Conservation (phyloP, 2,113 vertebrate genomes). For the Saguinus midas region DNA sequence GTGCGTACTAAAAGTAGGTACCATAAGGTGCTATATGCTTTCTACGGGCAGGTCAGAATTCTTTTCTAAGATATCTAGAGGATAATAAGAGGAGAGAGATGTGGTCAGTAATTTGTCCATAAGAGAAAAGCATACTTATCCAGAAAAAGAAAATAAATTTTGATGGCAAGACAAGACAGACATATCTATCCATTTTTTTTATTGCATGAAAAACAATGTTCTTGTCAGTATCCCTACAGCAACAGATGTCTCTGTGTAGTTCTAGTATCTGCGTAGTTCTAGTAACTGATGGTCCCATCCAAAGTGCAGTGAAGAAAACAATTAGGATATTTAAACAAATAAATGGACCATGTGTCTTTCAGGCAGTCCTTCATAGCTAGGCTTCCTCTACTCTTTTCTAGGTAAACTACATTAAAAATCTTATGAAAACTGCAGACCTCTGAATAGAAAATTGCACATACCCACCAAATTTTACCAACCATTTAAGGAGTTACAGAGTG, state of each 20-base stretch:
- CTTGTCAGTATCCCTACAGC: neutral
- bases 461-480: neutral
- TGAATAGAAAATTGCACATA: neutral
- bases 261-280: neutral
- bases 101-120: neutral
- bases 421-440: neutral
- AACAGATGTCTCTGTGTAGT: neutral
- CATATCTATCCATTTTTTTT: neutral
- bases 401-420: neutral
- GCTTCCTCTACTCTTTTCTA: neutral
- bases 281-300: neutral
- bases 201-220: neutral
- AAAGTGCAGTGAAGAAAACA: conserved; percentile 24
- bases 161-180: conserved; percentile 24
- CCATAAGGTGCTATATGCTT: neutral
- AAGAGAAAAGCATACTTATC: conserved; percentile 1
- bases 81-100: neutral
- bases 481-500: neutral
- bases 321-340: conserved; percentile 22
- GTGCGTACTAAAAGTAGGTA: neutral
- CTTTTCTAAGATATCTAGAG: conserved; percentile 23
- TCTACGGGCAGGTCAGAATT: neutral
- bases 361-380: neutral
- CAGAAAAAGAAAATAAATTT: conserved; percentile 45
- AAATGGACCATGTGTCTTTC: neutral